Evolutionary conservation across 2,888 invertebrate genomes (phyloP), one percentile per base, ranked within the genome.

Genomic region (Diabrotica balteata): DNA sequence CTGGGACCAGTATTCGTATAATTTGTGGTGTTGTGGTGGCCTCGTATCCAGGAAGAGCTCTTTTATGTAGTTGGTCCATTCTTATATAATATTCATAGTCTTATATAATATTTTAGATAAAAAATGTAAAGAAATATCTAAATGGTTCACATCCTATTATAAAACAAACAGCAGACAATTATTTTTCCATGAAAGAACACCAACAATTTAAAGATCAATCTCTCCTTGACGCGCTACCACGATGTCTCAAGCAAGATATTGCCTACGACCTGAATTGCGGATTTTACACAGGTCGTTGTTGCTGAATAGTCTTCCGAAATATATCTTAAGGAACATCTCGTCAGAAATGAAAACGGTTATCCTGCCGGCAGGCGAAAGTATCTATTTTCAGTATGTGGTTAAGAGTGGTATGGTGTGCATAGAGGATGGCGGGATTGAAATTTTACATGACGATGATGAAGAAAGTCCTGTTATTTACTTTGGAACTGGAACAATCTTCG

Each of bases 321-420:
- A 86, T 66, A 87, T 87, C 77, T 80, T 87, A 52, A 83, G 87
- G 76, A 83, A 86, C 75, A 75, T 88, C 59, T 86, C 87, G 9
- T 78, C 85, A 52, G 83, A 84, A 49, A 87, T 88, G 86, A 83
- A 81, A 75, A 86, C 86, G 72, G 86, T 86, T 72, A 87, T 86
- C 79, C 87, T 86, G 80, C 83, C 86, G 75, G 85, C 86, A 5
- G 87, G 86, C 22, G 87, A 87, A 74, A 80, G 84, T 74, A 85
- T 88, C 73, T 87, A 85, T 74, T 84, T 81, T 72, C 86, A 86
- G 72, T 85, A 85, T 73, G 84, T 86, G 73, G 85, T 86, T 72
- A 87, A 87, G 80, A 85, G 85, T 73, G 82, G 84, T 78, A 87
- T 88, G 87, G 87, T 87, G 65, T 87, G 87, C 76, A 79, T 88